Evolutionary conservation across 2,113 vertebrate genomes (phyloP), one percentile per base, ranked within the genome.

Genomic region (Oriolus oriolus): DNA sequence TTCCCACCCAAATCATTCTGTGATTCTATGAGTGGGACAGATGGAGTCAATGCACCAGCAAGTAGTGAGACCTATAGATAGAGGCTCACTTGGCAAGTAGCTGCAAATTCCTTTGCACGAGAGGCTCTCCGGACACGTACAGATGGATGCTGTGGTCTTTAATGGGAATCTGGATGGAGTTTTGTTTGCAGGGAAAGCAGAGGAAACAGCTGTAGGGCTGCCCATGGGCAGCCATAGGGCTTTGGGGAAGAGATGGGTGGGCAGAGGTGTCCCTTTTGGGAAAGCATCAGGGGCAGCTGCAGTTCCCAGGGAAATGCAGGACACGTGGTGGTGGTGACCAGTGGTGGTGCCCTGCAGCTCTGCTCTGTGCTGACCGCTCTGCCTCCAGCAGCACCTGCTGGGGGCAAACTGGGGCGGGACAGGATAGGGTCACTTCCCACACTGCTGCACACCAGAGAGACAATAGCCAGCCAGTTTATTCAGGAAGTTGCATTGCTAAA

Each of bases 361-460:
- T 23, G 13, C 19, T 31, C 54, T 17, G 11, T 24, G 52, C 47
- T 87, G 68, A 31, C 39, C 6, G 0, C 28, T 59, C 45, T 71
- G 65, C 28, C 42, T n/a, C 42, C 79, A 61, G 75, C 24, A 66
- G 65, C 74, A 74, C n/a, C 69, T 35, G 37, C 28, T 11, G 2
- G 20, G 49, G 35, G 8, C 7, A 59, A 30, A 14, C 27, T 0
- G 12, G 60, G 21, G 23, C 3, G 19, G 57, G 69, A 56, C 37
- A 18, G 35, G 30, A 33, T 19, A 5, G 33, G 35, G 39, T 71
- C 90, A 69, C 65, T 70, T 59, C 74, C 65, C 45, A 45, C 26
- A 56, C 42, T 19, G 4, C 39, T 45, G 52, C n/a, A 45, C 0
- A 0, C 30, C 5, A 4, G 9, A 50, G 30, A 64, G 27, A 75